Conservation (phyloP, 2,888 invertebrate species). For the Agrilus biguttatus region DNA sequence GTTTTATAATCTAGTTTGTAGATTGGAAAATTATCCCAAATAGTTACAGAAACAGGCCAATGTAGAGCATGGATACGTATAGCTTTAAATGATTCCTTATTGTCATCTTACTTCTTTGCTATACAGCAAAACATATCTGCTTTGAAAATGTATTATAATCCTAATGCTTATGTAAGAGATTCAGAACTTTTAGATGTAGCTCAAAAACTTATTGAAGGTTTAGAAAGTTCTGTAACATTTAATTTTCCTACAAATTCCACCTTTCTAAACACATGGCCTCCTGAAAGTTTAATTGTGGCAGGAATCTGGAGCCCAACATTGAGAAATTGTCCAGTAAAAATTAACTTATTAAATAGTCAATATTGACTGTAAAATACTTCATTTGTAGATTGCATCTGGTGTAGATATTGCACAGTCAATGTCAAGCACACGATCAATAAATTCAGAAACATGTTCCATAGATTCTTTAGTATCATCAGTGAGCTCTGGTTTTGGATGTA, state of each 20-base stretch:
- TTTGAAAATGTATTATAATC: conserved; percentile 70
- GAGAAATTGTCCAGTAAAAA: conserved; percentile 50
- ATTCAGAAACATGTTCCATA: conserved; percentile 26
- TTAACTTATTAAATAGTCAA: conserved; percentile 4
- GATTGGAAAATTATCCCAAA: conserved; percentile 62
- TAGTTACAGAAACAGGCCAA: conserved; percentile 79
- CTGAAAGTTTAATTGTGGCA: conserved; percentile 65
- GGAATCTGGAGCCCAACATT: conserved; percentile 75
- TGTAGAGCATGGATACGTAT: conserved; percentile 85
- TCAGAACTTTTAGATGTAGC: conserved; percentile 65
- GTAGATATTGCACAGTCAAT: conserved; percentile 58
- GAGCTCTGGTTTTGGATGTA: conserved; percentile 34
- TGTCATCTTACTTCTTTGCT: conserved; percentile 75
- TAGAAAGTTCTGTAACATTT: conserved; percentile 59
- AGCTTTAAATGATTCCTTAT: conserved; percentile 74
- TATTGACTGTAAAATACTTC: conserved; percentile 1
- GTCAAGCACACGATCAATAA: conserved; percentile 18
- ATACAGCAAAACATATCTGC: conserved; percentile 64
- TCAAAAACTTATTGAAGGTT: conserved; percentile 58
- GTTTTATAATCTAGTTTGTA: conserved; percentile 14
- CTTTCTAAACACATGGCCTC: conserved; percentile 79
- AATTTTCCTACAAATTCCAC: conserved; percentile 72
- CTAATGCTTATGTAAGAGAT: conserved; percentile 71
- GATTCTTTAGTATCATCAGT: conserved; percentile 29
- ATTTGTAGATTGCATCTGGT: conserved; percentile 45